These are phyloP conservation scores for Zootoca vivipara DNA, from an alignment of 2,113 vertebrate genomes.

Conservation along the genomic window DNA sequence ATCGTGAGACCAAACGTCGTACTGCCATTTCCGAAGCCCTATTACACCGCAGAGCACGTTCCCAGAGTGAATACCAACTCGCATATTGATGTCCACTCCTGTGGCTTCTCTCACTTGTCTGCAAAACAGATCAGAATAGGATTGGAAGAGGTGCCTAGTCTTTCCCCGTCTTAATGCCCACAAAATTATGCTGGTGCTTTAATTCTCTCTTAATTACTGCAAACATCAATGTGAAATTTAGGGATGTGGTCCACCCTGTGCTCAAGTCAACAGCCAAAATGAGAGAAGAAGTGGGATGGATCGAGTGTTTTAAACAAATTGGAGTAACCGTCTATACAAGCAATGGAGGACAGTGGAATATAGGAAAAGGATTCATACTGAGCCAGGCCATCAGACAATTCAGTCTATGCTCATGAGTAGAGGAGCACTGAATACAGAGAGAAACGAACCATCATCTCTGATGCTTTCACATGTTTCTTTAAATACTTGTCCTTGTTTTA, in stretches of 20 bases:
- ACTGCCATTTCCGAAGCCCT: slow-evolving; percentile 97
- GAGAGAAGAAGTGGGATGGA: too few species aligned
- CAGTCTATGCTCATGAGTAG: background rate
- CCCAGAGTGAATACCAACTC: slow-evolving; percentile 96
- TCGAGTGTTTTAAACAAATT: background rate
- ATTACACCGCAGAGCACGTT: slow-evolving; percentile 97
- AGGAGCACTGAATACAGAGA: background rate
- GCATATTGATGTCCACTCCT: slow-evolving; percentile 96
- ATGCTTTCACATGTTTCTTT: too few species aligned
- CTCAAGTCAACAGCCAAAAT: too few species aligned
- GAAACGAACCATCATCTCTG: background rate
- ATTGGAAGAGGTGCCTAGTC: background rate
- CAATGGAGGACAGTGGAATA: background rate
- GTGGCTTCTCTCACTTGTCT: slow-evolving; percentile 97
- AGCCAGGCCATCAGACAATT: background rate
- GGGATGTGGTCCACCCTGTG: background rate
- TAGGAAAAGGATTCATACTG: background rate
- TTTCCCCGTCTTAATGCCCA: background rate
- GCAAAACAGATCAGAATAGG: background rate
- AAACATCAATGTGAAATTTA: background rate
- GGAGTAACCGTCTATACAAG: background rate
- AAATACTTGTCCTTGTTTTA: too few species aligned
- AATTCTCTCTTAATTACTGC: background rate
- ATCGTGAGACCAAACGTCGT: slow-evolving; percentile 98
- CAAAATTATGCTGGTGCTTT: background rate